Conservation (phyloP, 1,140 invertebrate species). For the Diabrotica undecimpunctata region DNA sequence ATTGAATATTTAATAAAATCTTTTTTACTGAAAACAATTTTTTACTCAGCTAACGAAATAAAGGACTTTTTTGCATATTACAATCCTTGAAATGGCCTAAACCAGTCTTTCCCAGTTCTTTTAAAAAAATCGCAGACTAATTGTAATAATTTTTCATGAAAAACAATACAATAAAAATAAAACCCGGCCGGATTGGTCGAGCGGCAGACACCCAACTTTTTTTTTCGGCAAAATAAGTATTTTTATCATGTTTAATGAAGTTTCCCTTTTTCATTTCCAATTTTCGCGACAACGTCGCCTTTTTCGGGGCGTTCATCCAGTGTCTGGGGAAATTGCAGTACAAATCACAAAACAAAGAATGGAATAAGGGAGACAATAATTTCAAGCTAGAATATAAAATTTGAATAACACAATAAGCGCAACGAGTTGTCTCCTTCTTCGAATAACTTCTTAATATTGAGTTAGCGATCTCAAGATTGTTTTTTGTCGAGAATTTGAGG, state of each 20-base stretch:
- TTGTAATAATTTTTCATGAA: no score
- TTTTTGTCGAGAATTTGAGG: constrained; percentile 30
- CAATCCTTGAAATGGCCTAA: no score
- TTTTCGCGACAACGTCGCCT: background rate
- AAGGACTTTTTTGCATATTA: no score
- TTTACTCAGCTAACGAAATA: no score
- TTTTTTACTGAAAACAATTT: no score
- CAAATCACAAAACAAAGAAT: constrained; percentile 13
- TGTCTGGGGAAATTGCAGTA: constrained; percentile 1
- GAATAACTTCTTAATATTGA: constrained; percentile 40
- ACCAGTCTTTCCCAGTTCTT: no score
- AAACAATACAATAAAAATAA: no score
- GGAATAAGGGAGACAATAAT: constrained; percentile 21
- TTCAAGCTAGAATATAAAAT: constrained; percentile 33
- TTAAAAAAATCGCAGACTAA: no score
- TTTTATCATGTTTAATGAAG: constrained; percentile 3
- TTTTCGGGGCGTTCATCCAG: background rate
- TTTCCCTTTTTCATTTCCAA: constrained; percentile 1
- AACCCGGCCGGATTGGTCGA: no score
- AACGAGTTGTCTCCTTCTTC: constrained; percentile 14
- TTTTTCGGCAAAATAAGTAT: background rate
- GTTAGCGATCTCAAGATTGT: constrained; percentile 36
- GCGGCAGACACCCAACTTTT: background rate
- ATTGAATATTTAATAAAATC: no score
- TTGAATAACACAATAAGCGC: constrained; percentile 36